These are phyloP conservation scores for Nothura maculosa DNA, from an alignment of 2,797 vertebrate genomes.

Conservation along the genomic window DNA sequence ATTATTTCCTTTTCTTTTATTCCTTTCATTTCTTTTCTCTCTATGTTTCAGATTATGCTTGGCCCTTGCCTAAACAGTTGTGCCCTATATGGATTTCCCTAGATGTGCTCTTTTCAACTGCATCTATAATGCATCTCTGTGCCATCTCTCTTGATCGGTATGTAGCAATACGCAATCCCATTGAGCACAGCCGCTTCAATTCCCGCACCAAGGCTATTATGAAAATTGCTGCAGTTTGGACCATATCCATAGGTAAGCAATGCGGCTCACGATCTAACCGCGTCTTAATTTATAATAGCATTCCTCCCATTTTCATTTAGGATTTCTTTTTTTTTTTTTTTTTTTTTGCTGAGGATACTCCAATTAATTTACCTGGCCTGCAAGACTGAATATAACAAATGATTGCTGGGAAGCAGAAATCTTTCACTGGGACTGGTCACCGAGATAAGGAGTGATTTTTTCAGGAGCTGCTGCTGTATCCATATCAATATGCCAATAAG, in stretches of 20 bases:
- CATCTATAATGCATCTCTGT: conserved; percentile 99
- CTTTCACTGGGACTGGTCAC: background rate
- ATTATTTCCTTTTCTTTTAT: conserved; percentile 47
- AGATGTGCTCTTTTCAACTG: conserved; percentile 97
- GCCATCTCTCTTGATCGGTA: conserved; percentile 99
- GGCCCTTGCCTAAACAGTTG: conserved; percentile 93
- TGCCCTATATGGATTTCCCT: conserved; percentile 99
- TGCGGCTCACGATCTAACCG: background rate
- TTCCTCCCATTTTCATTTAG: conserved; percentile 40
- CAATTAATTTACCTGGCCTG: conserved; percentile 28
- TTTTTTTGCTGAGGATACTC: background rate
- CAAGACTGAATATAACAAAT: background rate
- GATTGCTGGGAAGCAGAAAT: background rate
- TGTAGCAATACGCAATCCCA: conserved; percentile 98
- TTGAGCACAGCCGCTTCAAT: conserved; percentile 99
- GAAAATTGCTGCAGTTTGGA: conserved; percentile 99
- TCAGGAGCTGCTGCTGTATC: background rate
- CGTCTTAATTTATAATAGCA: conserved; percentile 43
- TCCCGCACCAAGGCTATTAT: conserved; percentile 98
- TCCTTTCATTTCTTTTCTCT: conserved; percentile 71
- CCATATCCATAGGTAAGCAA: conserved; percentile 94
- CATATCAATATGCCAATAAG: background rate
- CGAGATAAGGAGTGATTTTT: background rate
- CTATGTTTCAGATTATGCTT: conserved; percentile 91
- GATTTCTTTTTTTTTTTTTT: background rate